Evolutionary conservation across 2,113 vertebrate genomes (phyloP).

Genomic region (Psammodynastes pulverulentus): DNA sequence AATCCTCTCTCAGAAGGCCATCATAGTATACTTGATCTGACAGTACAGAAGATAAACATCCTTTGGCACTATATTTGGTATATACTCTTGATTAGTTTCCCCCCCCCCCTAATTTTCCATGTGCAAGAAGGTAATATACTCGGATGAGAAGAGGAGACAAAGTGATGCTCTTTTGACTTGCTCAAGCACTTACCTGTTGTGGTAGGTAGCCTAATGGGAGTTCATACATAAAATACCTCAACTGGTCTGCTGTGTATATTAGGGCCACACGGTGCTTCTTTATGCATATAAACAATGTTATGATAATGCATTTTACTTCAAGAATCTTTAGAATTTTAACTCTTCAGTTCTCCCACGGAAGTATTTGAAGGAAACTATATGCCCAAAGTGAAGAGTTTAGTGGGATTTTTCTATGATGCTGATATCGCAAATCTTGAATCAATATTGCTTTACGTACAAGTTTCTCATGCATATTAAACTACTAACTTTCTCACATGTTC

Average conservation of each 20-base stretch:
- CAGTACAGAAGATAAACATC: conserved; percentile 15
- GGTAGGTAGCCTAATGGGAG: neutral
- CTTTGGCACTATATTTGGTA: conserved; percentile 35
- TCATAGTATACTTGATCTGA: neutral
- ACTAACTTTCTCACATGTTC: conserved; percentile 17
- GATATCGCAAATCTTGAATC: neutral
- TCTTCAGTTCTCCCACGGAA: conserved; percentile 27
- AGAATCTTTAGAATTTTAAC: neutral
- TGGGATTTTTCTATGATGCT: neutral
- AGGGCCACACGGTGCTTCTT: neutral
- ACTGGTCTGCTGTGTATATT: neutral
- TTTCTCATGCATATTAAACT: conserved; percentile 1
- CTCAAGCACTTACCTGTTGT: neutral
- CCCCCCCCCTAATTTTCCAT: neutral
- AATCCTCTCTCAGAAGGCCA: conserved; percentile 40
- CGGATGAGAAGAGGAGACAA: neutral
- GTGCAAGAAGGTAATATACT: accelerated
- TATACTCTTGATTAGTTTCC: neutral
- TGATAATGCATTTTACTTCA: conserved; percentile 17
- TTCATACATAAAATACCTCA: neutral
- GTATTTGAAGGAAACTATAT: conserved; percentile 32
- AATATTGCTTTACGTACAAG: neutral
- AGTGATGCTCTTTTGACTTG: neutral
- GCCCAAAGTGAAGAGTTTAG: conserved; percentile 22
- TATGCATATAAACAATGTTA: conserved; percentile 20